Percentiles rank a stretch among this genome's conserved stretches.
Evolutionary conservation across 2,113 vertebrate species (phyloP).

Genomic region (Plotosus lineatus): DNA sequence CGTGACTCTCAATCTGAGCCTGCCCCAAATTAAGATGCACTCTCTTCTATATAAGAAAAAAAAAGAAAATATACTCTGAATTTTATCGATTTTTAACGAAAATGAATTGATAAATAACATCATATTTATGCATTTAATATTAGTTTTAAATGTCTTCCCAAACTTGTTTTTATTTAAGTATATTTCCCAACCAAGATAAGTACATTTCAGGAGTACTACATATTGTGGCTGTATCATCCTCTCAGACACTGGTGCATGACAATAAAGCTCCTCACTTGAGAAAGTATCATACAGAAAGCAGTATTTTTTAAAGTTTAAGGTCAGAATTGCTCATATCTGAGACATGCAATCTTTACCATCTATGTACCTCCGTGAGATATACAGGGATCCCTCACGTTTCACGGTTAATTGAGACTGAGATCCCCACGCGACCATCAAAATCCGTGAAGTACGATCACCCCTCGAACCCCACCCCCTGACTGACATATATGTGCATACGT

Average conservation of each 20-base stretch:
- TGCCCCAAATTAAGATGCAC: not conserved
- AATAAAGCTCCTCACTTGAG: not conserved
- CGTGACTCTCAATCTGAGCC: not conserved
- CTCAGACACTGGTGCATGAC: not conserved
- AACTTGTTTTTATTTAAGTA: not conserved
- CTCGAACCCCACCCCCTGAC: no score
- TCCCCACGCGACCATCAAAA: no score
- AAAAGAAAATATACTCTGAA: no score
- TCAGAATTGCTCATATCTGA: not conserved
- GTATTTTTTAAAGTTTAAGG: not conserved
- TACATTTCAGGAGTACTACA: not conserved
- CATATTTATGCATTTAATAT: not conserved
- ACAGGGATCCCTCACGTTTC: no score
- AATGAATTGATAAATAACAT: not conserved
- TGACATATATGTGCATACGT: no score
- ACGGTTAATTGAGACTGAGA: no score
- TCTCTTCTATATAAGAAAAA: not conserved
- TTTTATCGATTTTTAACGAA: not conserved
- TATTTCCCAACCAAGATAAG: not conserved
- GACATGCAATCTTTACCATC: not conserved
- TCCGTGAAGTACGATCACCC: no score
- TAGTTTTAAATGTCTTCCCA: not conserved
- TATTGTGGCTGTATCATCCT: not conserved
- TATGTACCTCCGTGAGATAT: no score
- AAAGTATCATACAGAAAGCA: not conserved